These are phyloP conservation scores for Glareola pratincola DNA, from an alignment of 2,113 vertebrate genomes.

Conservation along the genomic window DNA sequence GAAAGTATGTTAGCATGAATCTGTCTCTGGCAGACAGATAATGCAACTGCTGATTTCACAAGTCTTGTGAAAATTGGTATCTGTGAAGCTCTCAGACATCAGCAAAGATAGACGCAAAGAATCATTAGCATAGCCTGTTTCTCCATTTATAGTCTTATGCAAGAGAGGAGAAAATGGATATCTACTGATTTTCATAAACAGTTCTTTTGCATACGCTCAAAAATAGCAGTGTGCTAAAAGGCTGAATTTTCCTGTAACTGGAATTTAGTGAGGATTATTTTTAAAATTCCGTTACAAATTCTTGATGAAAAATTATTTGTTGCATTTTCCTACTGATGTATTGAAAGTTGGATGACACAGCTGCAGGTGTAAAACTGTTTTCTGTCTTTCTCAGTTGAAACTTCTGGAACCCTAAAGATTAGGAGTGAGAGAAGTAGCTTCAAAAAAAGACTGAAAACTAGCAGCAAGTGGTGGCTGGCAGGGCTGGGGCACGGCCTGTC, in stretches of 20 bases:
- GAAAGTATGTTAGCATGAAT: not conserved
- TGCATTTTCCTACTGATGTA: not conserved
- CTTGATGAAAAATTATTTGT: not conserved
- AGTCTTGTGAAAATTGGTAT: not conserved
- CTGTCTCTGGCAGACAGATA: not conserved
- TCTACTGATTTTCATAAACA: not conserved
- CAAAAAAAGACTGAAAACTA: not conserved
- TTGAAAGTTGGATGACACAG: not conserved
- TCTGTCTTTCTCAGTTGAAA: not conserved
- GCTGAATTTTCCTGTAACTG: not conserved
- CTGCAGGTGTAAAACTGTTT: not conserved
- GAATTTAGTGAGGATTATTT: not conserved
- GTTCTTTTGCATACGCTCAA: not conserved
- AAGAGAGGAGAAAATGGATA: not conserved
- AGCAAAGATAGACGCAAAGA: not conserved
- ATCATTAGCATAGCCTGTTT: not conserved
- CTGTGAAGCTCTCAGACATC: not conserved
- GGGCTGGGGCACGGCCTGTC: not conserved
- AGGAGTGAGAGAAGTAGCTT: not conserved
- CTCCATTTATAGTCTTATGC: not conserved
- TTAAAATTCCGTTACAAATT: not conserved
- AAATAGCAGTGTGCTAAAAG: not conserved
- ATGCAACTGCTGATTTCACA: conserved; percentile 2
- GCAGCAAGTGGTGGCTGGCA: not conserved
- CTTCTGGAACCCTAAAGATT: not conserved